Evolutionary conservation across 2,797 vertebrate species (phyloP).

Genomic region (Zenarchopterus dispar): DNA sequence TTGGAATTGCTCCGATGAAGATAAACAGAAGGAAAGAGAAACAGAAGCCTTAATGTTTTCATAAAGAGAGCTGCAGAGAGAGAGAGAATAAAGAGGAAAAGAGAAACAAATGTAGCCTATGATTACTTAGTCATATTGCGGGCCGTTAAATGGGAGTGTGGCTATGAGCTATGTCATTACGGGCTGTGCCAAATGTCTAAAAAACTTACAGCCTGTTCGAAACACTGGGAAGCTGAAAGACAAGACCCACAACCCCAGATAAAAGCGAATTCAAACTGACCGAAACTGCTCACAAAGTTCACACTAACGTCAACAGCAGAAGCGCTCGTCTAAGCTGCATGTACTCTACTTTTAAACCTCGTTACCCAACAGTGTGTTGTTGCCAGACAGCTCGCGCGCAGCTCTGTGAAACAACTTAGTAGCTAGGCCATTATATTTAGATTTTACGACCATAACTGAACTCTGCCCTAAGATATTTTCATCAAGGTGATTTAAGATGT

Average conservation of each 20-base stretch:
- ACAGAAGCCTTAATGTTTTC: conserved; percentile 40
- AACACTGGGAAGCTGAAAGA: conserved; percentile 46
- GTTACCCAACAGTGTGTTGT: conserved; percentile 46
- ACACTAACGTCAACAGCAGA: conserved; percentile 30
- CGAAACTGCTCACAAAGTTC: conserved; percentile 36
- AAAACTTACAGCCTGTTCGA: conserved; percentile 65
- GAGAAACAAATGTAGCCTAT: conserved; percentile 73
- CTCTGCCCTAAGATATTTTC: conserved; percentile 71
- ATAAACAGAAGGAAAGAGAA: conserved; percentile 40
- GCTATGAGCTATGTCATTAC: conserved; percentile 74
- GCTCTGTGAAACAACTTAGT: conserved; percentile 66
- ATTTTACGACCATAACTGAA: conserved; percentile 81
- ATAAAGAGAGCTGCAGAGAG: conserved; percentile 24
- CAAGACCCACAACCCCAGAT: conserved; percentile 20
- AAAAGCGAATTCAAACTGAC: conserved; percentile 26
- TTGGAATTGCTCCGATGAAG: conserved; percentile 46
- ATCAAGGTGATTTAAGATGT: conserved; percentile 65
- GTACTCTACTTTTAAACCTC: conserved; percentile 31
- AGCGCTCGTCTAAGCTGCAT: conserved; percentile 16
- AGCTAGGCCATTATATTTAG: conserved; percentile 76
- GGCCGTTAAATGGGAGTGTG: conserved; percentile 64
- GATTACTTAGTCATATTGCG: conserved; percentile 78
- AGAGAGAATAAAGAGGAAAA: conserved; percentile 55
- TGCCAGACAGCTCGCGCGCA: conserved; percentile 44
- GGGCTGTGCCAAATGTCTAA: conserved; percentile 51